Evolutionary conservation across 2,113 vertebrate genomes (phyloP).

Genomic region (Heterochromis multidens): DNA sequence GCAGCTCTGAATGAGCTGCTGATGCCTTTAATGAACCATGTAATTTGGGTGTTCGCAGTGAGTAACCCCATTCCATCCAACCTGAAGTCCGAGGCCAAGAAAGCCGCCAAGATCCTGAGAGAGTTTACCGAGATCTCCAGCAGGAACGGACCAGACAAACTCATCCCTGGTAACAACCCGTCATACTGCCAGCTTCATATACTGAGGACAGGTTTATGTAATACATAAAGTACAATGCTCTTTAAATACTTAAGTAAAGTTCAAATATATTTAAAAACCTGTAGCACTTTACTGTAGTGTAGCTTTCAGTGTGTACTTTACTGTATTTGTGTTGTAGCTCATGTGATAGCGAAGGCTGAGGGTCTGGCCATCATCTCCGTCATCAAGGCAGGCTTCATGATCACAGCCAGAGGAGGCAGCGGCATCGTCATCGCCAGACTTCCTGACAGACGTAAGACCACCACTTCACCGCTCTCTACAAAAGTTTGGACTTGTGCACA

Average conservation of each 20-base stretch:
- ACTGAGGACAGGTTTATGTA: not conserved
- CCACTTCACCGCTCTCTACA: not conserved
- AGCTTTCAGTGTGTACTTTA: not conserved
- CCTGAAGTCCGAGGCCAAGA: slow-evolving; percentile 92
- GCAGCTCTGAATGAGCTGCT: not conserved
- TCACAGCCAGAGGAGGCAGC: slow-evolving; percentile 92
- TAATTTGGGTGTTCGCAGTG: slow-evolving; percentile 75
- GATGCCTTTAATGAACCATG: not conserved
- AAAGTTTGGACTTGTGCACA: not conserved
- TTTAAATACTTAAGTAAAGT: not conserved
- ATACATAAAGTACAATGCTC: not conserved
- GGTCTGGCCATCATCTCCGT: slow-evolving; percentile 92
- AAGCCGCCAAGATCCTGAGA: slow-evolving; percentile 93
- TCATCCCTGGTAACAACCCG: slow-evolving; percentile 81
- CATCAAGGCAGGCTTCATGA: slow-evolving; percentile 94
- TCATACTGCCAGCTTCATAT: not conserved
- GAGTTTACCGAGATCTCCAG: slow-evolving; percentile 95
- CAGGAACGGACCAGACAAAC: slow-evolving; percentile 89
- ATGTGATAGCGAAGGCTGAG: slow-evolving; percentile 93
- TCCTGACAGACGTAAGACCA: slow-evolving; percentile 84
- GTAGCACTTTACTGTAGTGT: not conserved
- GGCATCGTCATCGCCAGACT: slow-evolving; percentile 90
- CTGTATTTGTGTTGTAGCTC: slow-evolving; percentile 71
- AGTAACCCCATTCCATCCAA: slow-evolving; percentile 95
- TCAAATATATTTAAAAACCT: not conserved